These are phyloP conservation scores for Apamea monoglypha DNA, from an alignment of 2,888 invertebrate species.

Conservation along the genomic window DNA sequence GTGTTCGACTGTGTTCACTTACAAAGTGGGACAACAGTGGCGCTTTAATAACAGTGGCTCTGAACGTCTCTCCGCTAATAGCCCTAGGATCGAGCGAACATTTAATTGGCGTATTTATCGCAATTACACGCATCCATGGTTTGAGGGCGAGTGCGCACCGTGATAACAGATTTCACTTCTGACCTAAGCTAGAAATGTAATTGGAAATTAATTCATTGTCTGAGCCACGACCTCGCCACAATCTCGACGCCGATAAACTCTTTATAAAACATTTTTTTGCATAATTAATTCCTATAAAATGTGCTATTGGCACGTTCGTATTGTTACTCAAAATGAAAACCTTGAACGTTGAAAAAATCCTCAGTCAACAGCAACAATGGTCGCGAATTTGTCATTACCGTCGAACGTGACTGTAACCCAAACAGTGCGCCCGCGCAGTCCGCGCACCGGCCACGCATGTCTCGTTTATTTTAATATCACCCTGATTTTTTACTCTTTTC, in stretches of 20 bases:
- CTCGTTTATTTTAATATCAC: slow-evolving; percentile 85
- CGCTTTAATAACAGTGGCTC: slow-evolving; percentile 55
- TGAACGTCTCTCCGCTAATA: slow-evolving; percentile 76
- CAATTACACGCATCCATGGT: slow-evolving; percentile 89
- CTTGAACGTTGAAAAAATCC: slow-evolving; percentile 84
- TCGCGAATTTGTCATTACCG: slow-evolving; percentile 86
- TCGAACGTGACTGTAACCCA: slow-evolving; percentile 85
- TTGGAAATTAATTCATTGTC: slow-evolving; percentile 82
- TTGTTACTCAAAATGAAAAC: slow-evolving; percentile 84
- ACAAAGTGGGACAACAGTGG: slow-evolving; percentile 57
- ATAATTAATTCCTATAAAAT: slow-evolving; percentile 84
- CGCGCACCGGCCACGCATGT: slow-evolving; percentile 76
- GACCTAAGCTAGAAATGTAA: slow-evolving; percentile 83
- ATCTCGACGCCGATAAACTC: slow-evolving; percentile 67
- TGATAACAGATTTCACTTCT: slow-evolving; percentile 86
- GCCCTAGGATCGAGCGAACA: slow-evolving; percentile 80
- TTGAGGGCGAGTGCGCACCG: slow-evolving; percentile 80
- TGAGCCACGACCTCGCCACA: slow-evolving; percentile 73
- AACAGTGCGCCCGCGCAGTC: slow-evolving; percentile 74
- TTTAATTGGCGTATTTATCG: slow-evolving; percentile 85
- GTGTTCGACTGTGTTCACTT: slow-evolving; percentile 37
- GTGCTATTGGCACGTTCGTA: slow-evolving; percentile 85
- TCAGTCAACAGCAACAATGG: slow-evolving; percentile 84
- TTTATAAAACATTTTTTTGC: slow-evolving; percentile 74
- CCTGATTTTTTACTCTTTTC: slow-evolving; percentile 84